Evolutionary conservation across 2,113 vertebrate species (phyloP).

Genomic region (Oplegnathus fasciatus): DNA sequence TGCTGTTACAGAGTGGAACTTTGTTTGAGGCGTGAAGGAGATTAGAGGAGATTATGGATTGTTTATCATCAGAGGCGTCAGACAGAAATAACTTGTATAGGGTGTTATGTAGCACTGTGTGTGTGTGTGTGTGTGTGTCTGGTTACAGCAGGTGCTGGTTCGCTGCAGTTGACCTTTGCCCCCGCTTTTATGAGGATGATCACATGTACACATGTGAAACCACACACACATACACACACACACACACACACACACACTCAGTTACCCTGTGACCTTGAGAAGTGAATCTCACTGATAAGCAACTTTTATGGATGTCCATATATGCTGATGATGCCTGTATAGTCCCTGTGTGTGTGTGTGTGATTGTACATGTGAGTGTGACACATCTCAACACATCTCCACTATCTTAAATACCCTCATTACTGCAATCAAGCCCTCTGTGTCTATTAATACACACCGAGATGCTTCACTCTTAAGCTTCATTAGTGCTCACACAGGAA

Average conservation of each 20-base stretch:
- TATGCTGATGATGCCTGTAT: neutral
- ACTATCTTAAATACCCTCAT: conserved; percentile 48
- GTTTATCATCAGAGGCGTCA: conserved; percentile 33
- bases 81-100: conserved; percentile 36
- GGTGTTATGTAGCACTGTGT: neutral
- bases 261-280: conserved; percentile 9
- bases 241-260: conserved; percentile 9
- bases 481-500: conserved; percentile 25
- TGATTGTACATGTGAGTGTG: neutral
- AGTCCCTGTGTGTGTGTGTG: neutral
- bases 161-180: conserved; percentile 49
- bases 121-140: conserved; percentile 5
- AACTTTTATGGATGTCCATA: neutral
- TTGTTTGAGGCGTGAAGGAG: conserved; percentile 10
- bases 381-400: conserved; percentile 36
- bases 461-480: conserved; percentile 23
- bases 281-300: neutral
- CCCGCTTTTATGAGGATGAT: conserved; percentile 45
- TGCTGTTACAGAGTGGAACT: neutral
- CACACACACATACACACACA: conserved; percentile 6
- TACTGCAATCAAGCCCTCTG: conserved; percentile 14
- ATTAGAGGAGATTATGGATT: conserved; percentile 31
- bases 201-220: conserved; percentile 16
- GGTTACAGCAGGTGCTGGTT: conserved; percentile 60
- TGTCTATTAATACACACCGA: conserved; percentile 41